Conservation (phyloP, 2,888 invertebrate species). For the Eutolmus rufibarbis region DNA sequence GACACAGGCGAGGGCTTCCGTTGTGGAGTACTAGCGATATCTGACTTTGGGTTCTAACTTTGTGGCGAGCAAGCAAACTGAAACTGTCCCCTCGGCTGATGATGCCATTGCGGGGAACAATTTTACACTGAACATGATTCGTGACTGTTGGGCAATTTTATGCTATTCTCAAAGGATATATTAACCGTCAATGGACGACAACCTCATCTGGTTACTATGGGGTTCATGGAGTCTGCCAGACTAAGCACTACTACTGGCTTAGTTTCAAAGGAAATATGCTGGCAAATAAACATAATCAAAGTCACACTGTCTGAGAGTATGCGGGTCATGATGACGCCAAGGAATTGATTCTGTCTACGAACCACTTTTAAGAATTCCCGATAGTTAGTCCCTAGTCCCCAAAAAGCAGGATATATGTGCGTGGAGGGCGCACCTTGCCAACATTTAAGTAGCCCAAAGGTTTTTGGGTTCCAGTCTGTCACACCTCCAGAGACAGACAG, state of each 20-base stretch:
- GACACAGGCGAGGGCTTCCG: not conserved
- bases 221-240: not conserved
- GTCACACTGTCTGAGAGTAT: not conserved
- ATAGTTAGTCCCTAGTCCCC: not conserved
- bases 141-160: not conserved
- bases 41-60: not conserved
- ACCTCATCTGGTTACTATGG: not conserved
- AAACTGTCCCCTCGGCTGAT: not conserved
- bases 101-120: not conserved
- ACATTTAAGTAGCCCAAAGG: not conserved
- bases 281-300: not conserved
- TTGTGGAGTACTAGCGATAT: not conserved
- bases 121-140: not conserved
- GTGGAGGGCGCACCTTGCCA: not conserved
- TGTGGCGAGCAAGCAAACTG: not conserved
- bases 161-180: conserved; percentile 19
- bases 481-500: not conserved
- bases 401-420: not conserved
- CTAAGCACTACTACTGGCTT: not conserved
- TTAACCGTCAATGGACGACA: not conserved
- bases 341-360: conserved; percentile 15
- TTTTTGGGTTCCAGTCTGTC: not conserved
- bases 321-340: not conserved
- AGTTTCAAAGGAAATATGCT: not conserved
- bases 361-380: not conserved